Evolutionary conservation across 2,888 invertebrate species (phyloP), one percentile per base, ranked within the genome.

Genomic region (Harmothoe impar): DNA sequence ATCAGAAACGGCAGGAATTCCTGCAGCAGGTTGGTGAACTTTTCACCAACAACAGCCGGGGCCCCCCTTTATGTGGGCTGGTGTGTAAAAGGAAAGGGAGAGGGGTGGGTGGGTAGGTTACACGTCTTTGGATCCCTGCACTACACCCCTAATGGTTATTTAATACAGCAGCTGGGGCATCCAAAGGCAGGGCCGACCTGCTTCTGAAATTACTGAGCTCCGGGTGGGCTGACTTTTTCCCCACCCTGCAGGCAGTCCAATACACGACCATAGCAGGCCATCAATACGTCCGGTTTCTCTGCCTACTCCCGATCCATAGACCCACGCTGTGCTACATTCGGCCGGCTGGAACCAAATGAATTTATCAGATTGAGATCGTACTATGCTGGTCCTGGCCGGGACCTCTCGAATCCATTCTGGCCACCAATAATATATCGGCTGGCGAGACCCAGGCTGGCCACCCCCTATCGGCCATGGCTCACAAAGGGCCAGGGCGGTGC

Each of bases 1-100:
- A 89, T 89, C 77, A 89, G 89, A 78, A 89, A 56, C 89, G 72
- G 31, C 88, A 51, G 88, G 56, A 54, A 88, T 88, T 88, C 56
- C 56, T 54, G 54, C 31, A 31, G 54, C 72, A 72, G 72, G 72
- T 72, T 72, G 72, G 72, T 72, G 72, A 72, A 72, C 86, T 54
- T 54, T 86, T 86, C 86, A 54, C 86, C 86, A 86, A 52, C 52
- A 54, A 52, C 25, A 29, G 86, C 54, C 52, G 54, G 54, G 86
- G 52, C 52, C 25, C 17, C n/a, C 62, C 86, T 56, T 86, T 86
- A 56, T 56, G 52, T 29, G 56, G 23, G 29, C 56, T 31, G 86
- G 54, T 56, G 52, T 86, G 86, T 52, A 54, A 86, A 86, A n/a
- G 43, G 43, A 43, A 43, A 43, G 43, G 43, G 43, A 43, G 43